Conservation (phyloP, 2,113 vertebrate species). For the Recurvirostra avosetta region DNA sequence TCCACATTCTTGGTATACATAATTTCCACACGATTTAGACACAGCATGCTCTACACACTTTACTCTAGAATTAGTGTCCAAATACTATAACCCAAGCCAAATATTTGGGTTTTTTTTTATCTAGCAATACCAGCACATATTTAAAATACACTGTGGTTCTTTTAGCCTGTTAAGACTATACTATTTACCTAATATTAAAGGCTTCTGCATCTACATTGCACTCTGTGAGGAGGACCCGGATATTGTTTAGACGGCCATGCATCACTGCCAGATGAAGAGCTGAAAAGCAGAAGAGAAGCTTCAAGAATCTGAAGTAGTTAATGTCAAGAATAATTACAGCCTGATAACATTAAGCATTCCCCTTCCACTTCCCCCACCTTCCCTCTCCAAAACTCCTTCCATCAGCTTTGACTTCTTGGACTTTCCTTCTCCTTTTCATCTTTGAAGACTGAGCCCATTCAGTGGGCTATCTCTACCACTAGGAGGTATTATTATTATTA, state of each 20-base stretch:
- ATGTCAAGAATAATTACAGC: neutral
- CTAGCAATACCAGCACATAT: neutral
- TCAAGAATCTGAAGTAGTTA: neutral
- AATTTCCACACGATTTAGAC: neutral
- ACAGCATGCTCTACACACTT: neutral
- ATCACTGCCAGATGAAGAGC: conserved; percentile 97
- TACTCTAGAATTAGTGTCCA: neutral
- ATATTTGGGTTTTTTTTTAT: neutral
- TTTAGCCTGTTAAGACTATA: neutral
- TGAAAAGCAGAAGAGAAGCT: conserved; percentile 36
- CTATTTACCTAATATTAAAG: conserved; percentile 89
- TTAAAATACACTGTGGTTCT: neutral
- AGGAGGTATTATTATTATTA: neutral
- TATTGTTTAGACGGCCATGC: conserved; percentile 94
- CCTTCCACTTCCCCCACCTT: neutral
- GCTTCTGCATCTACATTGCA: conserved; percentile 95
- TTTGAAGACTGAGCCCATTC: neutral
- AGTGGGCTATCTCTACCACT: neutral
- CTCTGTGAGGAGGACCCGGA: conserved; percentile 93
- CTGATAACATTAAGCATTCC: neutral
- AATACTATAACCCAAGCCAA: neutral
- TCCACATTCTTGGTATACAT: neutral
- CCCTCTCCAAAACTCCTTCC: neutral
- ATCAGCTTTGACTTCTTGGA: neutral
- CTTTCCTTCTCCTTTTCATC: neutral